Evolutionary conservation across 1,140 invertebrate genomes (phyloP).

Genomic region (Drosophila watanabei): DNA sequence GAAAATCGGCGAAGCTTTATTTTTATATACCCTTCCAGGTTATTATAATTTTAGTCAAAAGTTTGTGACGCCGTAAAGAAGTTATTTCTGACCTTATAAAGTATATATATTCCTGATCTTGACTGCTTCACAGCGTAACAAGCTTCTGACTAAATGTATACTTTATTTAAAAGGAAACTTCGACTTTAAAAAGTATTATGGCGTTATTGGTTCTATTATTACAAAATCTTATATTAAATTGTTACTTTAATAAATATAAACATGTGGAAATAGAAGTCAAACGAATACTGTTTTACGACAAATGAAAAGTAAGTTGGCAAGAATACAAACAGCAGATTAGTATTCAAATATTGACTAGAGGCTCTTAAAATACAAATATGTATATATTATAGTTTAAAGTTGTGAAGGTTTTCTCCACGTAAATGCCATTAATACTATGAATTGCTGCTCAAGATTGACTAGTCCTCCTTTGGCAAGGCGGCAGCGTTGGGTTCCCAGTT

Average conservation of each 20-base stretch:
- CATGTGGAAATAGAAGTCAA: not conserved
- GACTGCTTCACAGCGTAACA: too few relatives aligned
- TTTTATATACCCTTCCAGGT: too few relatives aligned
- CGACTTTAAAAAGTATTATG: too few relatives aligned
- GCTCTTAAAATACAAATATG: too few relatives aligned
- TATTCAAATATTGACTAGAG: slow-evolving; percentile 9
- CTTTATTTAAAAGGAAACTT: too few relatives aligned
- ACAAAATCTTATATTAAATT: not conserved
- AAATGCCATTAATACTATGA: slow-evolving; percentile 12
- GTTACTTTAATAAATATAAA: not conserved
- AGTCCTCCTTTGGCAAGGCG: slow-evolving; percentile 33
- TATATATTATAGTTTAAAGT: not conserved
- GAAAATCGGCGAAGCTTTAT: too few relatives aligned
- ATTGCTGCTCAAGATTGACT: not conserved
- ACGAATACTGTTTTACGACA: not conserved
- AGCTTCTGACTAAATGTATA: too few relatives aligned
- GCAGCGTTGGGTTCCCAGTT: slow-evolving; percentile 87
- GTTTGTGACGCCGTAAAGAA: too few relatives aligned
- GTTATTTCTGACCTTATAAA: too few relatives aligned
- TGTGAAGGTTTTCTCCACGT: not conserved
- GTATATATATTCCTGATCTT: too few relatives aligned
- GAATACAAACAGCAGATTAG: not conserved
- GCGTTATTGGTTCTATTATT: too few relatives aligned
- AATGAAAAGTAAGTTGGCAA: not conserved
- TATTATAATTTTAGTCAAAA: too few relatives aligned